These are phyloP conservation scores for Misgurnus anguillicaudatus DNA, from an alignment of 2,113 vertebrate genomes.

Conservation along the genomic window DNA sequence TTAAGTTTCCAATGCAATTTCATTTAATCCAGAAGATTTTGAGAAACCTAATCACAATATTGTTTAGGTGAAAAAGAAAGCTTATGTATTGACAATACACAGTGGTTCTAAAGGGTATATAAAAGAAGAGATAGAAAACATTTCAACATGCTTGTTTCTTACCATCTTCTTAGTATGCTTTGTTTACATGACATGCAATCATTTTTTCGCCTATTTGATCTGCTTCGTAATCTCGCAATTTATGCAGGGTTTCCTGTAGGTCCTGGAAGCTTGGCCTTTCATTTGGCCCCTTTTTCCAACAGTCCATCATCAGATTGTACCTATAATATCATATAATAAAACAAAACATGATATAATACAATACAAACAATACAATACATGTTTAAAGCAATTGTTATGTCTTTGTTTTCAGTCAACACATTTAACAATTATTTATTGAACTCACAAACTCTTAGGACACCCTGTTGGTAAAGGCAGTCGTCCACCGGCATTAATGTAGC, in stretches of 20 bases:
- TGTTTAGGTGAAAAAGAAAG: not conserved
- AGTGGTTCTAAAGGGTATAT: not conserved
- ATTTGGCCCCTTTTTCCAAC: conserved; percentile 43
- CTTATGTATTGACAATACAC: not conserved
- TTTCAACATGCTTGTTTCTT: not conserved
- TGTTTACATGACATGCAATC: conserved; percentile 36
- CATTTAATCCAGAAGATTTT: too few relatives aligned
- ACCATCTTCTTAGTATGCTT: conserved; percentile 48
- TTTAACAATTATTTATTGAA: not conserved
- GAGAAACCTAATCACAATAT: not conserved
- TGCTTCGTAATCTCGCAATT: conserved; percentile 17
- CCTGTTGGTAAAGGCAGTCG: conserved; percentile 71
- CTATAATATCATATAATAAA: conserved; percentile 3
- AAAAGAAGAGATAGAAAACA: too few relatives aligned
- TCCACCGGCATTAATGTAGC: conserved; percentile 70
- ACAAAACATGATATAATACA: too few relatives aligned
- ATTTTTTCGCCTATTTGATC: conserved; percentile 1
- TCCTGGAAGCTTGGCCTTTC: conserved; percentile 48
- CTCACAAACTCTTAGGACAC: conserved; percentile 76
- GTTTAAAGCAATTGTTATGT: not conserved
- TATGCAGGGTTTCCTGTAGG: conserved; percentile 31
- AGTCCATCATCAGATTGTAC: conserved; percentile 50
- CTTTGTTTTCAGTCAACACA: not conserved
- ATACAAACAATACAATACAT: too few relatives aligned
- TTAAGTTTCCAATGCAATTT: not conserved